Base-by-base conservation (phyloP, 23 tunicate genomes). In the Diplosoma virens region DNA sequence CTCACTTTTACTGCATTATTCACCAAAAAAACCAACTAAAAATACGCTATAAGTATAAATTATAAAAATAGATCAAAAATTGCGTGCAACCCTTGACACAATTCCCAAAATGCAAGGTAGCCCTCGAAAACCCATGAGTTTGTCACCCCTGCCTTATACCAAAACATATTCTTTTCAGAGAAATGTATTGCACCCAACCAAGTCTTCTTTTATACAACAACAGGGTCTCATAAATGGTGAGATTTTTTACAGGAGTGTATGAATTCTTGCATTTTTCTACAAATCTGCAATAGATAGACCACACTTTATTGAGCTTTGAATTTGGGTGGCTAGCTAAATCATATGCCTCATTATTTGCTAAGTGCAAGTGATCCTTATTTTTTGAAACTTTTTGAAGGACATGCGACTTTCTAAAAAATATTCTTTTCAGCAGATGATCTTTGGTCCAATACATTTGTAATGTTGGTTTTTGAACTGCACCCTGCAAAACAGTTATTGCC, bases 161-260 rank as follows among this genome's bases (percentile, higher is more conserved):
- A 37, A 52, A 48, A 26, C 35, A 26, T 3, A 65, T 36, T 25
- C 63, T 73, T 73, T 73, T 52, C 20, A 73, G 35, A 27, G 79
- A 36, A 3, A 48, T 26, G 63, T 73, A 50, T 23, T 73, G 79
- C 63, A 48, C 41, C 66, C 79, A 73, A 11, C 79, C 79, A 48
- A 52, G 22, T 27, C 63, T 48, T 73, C 63, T 65, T 73, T 73
- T 50, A 28, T 73, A 47, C 33, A 73, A 48, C 61, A 52, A 48
- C 41, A 73, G 76, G 23, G 36, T 73, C 30, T 73, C 79, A 48
- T 73, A 32, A 30, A 73, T 73, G 5, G 66, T 73, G 14, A 50
- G 34, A 73, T 48, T n/a, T 73, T 73, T 73, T 3, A 24, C 79
- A 4, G 79, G 79, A 22, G 66, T 48, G 79, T 73, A 48, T n/a